phyloP scores from a whole-genome alignment of 1,140 invertebrate genomes.

The Hylaeus volcanicus region DNA sequence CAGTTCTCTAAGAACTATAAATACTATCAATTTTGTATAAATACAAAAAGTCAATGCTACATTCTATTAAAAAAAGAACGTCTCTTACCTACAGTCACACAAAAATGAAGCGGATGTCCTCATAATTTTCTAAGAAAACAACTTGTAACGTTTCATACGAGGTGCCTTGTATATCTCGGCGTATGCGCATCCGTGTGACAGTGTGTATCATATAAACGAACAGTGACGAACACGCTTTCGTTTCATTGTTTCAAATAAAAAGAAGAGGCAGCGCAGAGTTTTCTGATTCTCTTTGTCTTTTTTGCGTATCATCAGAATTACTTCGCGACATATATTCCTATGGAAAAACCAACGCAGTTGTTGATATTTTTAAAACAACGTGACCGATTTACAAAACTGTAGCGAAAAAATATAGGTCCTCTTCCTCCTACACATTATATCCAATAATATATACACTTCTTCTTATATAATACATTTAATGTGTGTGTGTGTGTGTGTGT shows the following conservation, averaged over 20 bases:
- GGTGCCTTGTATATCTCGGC: not conserved
- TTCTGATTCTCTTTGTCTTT: not conserved
- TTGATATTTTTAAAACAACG: not conserved
- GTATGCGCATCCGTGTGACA: not conserved
- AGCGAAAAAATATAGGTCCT: slow-evolving; percentile 12
- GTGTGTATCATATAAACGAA: slow-evolving; percentile 23
- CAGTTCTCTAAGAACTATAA: no score
- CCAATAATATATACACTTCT: slow-evolving; percentile 32
- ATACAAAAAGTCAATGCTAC: no score
- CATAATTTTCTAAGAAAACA: no score
- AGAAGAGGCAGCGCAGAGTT: not conserved
- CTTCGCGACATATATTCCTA: not conserved
- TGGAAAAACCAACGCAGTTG: not conserved
- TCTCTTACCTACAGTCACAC: no score
- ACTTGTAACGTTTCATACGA: no score
- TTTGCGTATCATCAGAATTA: no score
- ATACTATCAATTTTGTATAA: no score
- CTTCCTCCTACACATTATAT: slow-evolving; percentile 41
- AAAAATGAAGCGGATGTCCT: no score
- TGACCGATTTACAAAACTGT: slow-evolving; percentile 3
- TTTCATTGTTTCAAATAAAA: not conserved
- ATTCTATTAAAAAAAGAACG: no score
- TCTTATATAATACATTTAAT: slow-evolving; percentile 55
- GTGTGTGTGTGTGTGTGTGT: slow-evolving; percentile 27
- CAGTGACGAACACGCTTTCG: not conserved